Evolutionary conservation across 2,113 vertebrate genomes (phyloP), one percentile per base, ranked within the genome.

Genomic region (Zosterops japonicus): DNA sequence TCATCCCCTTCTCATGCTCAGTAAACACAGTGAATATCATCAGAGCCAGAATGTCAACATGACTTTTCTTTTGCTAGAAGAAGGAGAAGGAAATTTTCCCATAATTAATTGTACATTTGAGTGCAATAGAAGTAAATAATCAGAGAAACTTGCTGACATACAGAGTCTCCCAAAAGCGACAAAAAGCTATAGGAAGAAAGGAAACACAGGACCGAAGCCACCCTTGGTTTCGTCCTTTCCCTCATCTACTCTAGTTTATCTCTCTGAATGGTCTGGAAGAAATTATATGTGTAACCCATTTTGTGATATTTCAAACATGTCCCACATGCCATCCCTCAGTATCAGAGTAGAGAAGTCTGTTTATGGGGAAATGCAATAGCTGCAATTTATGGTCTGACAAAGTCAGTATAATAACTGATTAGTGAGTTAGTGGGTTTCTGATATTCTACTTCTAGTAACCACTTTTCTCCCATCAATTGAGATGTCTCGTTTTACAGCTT

Each of bases 321-420:
- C 42, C 63, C 71, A 81, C 78, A 85, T 90, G 71, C 67, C 67
- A 88, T 23, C 8, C 59, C 18, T 69, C 55, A 52, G 11, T 76
- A 53, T 85, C 47, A 90, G 71, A 61, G 35, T 8, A 55, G 46
- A 33, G 31, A 91, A 85, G 39, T 47, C 59, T 79, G 47, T 87
- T 95, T 74, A 67, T 33, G 69, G 18, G 11, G 67, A 89, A 96
- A 91, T 55, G 63, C 0, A 18, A 85, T 69, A 91, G 55, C 42
- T 93, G 74, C 49, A 74, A 88, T 88, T 91, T 91, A 91, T 80
- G 63, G 42, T 85, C 71, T 85, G 33, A 90, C 24, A 86, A 80
- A 93, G 64, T 87, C 53, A 67, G 28, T 92, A 53, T 61, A 88
- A 85, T 55, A 93, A 80, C 64, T 83, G 64, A 83, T 90, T 70